Base-by-base conservation (phyloP, 1,140 invertebrate species). In the Drosophila biarmipes region DNA sequence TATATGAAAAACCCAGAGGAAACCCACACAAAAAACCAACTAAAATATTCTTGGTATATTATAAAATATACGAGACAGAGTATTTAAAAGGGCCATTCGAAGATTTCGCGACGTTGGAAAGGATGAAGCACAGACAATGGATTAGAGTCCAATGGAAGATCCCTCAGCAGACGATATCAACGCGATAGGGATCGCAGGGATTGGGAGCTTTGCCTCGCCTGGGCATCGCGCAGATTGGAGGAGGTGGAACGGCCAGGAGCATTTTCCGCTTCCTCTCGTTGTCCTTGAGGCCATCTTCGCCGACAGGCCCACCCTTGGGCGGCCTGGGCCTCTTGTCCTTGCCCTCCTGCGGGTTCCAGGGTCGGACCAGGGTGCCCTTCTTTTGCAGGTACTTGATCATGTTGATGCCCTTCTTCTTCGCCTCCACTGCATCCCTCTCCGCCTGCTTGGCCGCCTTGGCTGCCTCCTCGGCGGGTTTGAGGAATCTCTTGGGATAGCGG, bases 341-440 rank as follows among this genome's bases (percentile, higher is more conserved):
- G 54, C 64, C 57, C n/a, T 71, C 73, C 27, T 48, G 11, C 2
- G 64, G 15, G 21, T 78, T 77, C 52, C 56, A 78, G 10, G 73
- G 73, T 2, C 56, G 66, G 8, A 4, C 12, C 1, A 77, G 34
- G 0, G 46, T 58, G 6, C 63, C 73, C 31, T 53, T 38, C 2
- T 51, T 14, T 19, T 73, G 42, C 19, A 85, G 27, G 35, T 80
- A 80, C 10, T 76, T 56, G 27, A 86, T 63, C 77, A 82, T 89
- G 5, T 82, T 24, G 11, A 34, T 15, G 15, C 51, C 46, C 42
- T 49, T 71, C 31, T 78, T 73, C 17, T 48, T 53, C 6, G 48
- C 11, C 2, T 27, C 52, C 1, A 14, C 0, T 10, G 54, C 52
- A 15, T 71, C 58, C n/a, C 24, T 24, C 7, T 42, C 17, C 5